Evolutionary conservation across 1,140 invertebrate genomes (phyloP), one percentile per base, ranked within the genome.

Genomic region (Leptopilina clavipes): DNA sequence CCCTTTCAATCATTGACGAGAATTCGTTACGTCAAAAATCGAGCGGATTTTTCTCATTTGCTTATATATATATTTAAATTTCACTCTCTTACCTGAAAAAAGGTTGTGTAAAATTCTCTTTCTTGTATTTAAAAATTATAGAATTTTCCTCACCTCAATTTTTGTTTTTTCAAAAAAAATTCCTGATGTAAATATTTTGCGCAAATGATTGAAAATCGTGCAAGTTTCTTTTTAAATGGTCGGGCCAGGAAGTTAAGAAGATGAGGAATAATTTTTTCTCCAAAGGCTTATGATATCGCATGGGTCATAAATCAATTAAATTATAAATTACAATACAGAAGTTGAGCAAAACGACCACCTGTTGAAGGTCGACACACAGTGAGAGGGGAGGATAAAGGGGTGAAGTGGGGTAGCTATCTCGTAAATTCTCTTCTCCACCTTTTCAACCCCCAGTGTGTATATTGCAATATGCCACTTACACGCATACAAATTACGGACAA

Each of bases 271-370:
- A n/a, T 37, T 31, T 14, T 31, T 31, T 65, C n/a, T 65, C 25
- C 6, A 0, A 65, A 37, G 25, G 17, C 59, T 0, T n/a, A n/a
- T 65, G 12, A n/a, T 65, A 65, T 31, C 19, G 22, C 59, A 65
- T n/a, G 45, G 18, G 18, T 76, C 81, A 79, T 80, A 89, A 86
- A 89, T 90, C 87, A 89, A 88, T 89, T 89, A 85, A 88, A 90
- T 88, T 89, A 89, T 89, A 88, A 88, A 89, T 89, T 88, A 87
- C 86, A 86, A 87, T 89, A 88, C 88, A 87, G 85, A 86, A 88
- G 84, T 87, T 85, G 84, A 85, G 86, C 81, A 85, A 87, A 89
- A 88, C 88, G 85, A 86, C 89, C 88, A 90, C 89, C 88, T 90
- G 89, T 90, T 90, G 89, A 88, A 82, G 79, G 80, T 77, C 74